Conservation (phyloP, 1,140 invertebrate genomes). For the Drusus annulatus region DNA sequence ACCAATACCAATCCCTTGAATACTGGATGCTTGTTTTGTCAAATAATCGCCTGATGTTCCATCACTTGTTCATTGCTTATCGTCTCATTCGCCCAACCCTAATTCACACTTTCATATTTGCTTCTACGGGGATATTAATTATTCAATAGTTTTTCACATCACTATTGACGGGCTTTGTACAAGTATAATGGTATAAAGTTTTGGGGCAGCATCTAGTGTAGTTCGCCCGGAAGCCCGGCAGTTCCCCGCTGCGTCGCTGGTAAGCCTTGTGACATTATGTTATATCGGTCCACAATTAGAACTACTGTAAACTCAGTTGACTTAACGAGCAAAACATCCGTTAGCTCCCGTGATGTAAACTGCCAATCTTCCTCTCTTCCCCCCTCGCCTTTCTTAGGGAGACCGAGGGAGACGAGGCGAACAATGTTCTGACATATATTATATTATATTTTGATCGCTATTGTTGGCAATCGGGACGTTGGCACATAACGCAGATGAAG, state of each 20-base stretch:
- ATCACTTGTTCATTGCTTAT: no score
- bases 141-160: no score
- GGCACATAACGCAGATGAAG: neutral
- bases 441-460: slow-evolving; percentile 14
- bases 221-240: neutral
- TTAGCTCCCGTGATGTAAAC: slow-evolving; percentile 45
- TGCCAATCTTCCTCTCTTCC: slow-evolving; percentile 35
- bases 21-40: no score
- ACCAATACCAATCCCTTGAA: no score
- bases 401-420: slow-evolving; percentile 9
- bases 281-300: slow-evolving; percentile 55
- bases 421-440: neutral
- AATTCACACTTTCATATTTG: no score
- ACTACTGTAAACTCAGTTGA: slow-evolving; percentile 36
- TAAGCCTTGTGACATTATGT: slow-evolving; percentile 51
- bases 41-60: no score
- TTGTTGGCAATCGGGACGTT: slow-evolving; percentile 31
- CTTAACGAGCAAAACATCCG: slow-evolving; percentile 39
- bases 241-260: neutral
- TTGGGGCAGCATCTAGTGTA: no score
- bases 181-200: no score
- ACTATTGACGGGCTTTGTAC: no score
- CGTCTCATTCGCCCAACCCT: no score
- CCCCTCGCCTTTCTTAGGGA: neutral
- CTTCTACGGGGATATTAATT: no score